Conservation (phyloP, 2,113 vertebrate genomes). For the Rhinogobius similis region DNA sequence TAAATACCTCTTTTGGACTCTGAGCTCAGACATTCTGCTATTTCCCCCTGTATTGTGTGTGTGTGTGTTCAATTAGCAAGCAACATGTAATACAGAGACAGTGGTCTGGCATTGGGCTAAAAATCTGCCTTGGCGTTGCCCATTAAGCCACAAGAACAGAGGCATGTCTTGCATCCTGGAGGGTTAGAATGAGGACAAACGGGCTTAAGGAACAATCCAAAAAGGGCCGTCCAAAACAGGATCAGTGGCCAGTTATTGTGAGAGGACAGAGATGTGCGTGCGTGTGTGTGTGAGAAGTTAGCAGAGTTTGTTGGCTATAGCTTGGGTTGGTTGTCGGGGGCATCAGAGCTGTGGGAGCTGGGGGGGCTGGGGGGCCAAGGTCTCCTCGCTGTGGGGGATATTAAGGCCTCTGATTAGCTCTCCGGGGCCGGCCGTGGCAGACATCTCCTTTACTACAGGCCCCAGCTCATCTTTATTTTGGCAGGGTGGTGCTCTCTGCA, state of each 20-base stretch:
- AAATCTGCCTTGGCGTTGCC: slow-evolving; percentile 37
- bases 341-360: slow-evolving; percentile 71
- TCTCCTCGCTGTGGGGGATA: slow-evolving; percentile 78
- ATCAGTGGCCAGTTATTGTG: slow-evolving; percentile 69
- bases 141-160: slow-evolving; percentile 44
- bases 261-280: slow-evolving; percentile 12
- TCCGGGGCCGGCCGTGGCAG: slow-evolving; percentile 76
- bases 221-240: slow-evolving; percentile 69
- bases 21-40: slow-evolving; percentile 10
- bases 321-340: slow-evolving; percentile 69
- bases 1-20: neutral
- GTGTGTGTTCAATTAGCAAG: slow-evolving; percentile 38
- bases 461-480: slow-evolving; percentile 79
- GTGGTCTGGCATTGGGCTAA: slow-evolving; percentile 42
- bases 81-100: slow-evolving; percentile 33
- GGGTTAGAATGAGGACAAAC: slow-evolving; percentile 68
- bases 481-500: slow-evolving; percentile 78
- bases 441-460: slow-evolving; percentile 76
- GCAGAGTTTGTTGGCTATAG: slow-evolving; percentile 69
- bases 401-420: slow-evolving; percentile 81
- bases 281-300: slow-evolving; percentile 58
- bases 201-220: slow-evolving; percentile 59
- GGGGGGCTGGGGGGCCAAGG: slow-evolving; percentile 76
- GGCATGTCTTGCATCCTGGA: slow-evolving; percentile 38
- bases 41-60: slow-evolving; percentile 7